Evolutionary conservation across 2,797 vertebrate species (phyloP), one percentile per base, ranked within the genome.

Genomic region (Hirundo rustica): DNA sequence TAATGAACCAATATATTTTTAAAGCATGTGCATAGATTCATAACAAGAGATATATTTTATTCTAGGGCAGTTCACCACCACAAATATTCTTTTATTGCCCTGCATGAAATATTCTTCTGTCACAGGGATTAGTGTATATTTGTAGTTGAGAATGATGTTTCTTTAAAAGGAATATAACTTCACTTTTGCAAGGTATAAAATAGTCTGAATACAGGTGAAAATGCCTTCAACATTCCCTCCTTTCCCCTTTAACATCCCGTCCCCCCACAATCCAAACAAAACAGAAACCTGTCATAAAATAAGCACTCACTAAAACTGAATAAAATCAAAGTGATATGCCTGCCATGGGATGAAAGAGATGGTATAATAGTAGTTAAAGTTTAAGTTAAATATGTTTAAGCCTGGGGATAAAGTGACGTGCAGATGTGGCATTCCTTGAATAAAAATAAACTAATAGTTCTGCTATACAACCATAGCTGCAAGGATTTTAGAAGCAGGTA

Each of bases 371-470:
- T 32, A 89, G 30, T 78, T 85, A 85, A 79, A 70, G 21, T n/a
- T n/a, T n/a, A n/a, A n/a, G n/a, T n/a, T n/a, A n/a, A n/a, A 53
- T 90, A 68, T n/a, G 5, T 61, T 95, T 92, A 81, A 64, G 68
- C 67, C 58, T 64, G 38, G 26, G 73, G 77, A 66, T 79, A 94
- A 5, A 67, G 19, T 45, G 61, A 92, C 81, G 29, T 36, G n/a
- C 21, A 66, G 61, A 72, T n/a, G 7, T 88, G 40, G 57, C 38
- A 80, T 20, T 76, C n/a, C 62, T 76, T 70, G 74, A 91, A 76
- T 85, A 78, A 95, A 94, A 93, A 23, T n/a, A 84, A 89, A 91
- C 50, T 30, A 53, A 50, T 71, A 76, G n/a, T 81, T 74, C 55
- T 88, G 42, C 34, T 84, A 45, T 29, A 48, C 58, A 70, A 60